Conservation (phyloP, 2,888 invertebrate species). For the Odontothrips loti region DNA sequence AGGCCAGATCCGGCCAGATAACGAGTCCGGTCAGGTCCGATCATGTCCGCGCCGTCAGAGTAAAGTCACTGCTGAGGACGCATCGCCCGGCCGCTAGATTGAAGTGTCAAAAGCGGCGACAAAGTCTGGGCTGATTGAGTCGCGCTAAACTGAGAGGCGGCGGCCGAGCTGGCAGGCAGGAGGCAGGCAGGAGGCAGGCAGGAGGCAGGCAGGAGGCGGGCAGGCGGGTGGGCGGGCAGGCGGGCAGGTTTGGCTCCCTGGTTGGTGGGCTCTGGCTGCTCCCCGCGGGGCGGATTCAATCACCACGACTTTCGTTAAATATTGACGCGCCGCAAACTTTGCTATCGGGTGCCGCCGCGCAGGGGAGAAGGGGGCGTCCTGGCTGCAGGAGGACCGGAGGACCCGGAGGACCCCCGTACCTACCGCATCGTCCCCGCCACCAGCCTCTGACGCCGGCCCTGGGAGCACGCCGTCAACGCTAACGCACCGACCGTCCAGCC, state of each 20-base stretch:
- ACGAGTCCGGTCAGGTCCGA: too few species aligned
- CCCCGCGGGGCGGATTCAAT: slow-evolving; percentile 20
- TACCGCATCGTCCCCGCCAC: too few species aligned
- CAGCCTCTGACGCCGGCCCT: too few species aligned
- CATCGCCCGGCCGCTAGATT: background rate
- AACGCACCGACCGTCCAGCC: too few species aligned
- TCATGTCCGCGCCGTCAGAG: too few species aligned
- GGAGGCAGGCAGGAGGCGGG: background rate
- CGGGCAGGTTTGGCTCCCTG: background rate
- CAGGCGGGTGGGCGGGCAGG: too few species aligned
- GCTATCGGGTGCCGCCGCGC: slow-evolving; percentile 12
- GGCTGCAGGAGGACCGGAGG: background rate
- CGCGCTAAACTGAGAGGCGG: background rate
- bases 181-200: too few species aligned
- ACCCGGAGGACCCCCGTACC: background rate
- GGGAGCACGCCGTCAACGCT: too few species aligned
- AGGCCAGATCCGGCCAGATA: too few species aligned
- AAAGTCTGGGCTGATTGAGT: background rate
- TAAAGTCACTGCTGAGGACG: too few species aligned
- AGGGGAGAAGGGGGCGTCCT: background rate
- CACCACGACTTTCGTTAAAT: slow-evolving; percentile 22
- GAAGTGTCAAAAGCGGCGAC: background rate
- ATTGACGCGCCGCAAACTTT: slow-evolving; percentile 17
- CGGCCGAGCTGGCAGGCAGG: too few species aligned
- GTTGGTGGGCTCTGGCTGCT: background rate